phyloP scores from a whole-genome alignment of 1,140 invertebrate genomes.

The Popillia japonica region DNA sequence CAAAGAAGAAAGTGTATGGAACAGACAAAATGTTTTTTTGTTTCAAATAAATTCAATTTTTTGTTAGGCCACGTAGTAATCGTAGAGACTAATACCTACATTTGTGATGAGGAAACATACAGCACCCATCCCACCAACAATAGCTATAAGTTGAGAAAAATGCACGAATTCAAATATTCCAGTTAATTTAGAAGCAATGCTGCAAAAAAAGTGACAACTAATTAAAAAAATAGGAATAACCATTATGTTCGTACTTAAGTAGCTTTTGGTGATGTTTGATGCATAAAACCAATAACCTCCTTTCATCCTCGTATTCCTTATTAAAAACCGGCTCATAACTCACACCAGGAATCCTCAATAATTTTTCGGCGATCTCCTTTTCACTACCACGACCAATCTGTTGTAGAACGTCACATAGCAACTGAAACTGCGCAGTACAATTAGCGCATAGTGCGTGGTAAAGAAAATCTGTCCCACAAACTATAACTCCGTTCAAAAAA shows the following conservation, averaged over 20 bases:
- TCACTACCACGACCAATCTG: neutral
- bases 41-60: too few species aligned
- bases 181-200: neutral
- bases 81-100: too few species aligned
- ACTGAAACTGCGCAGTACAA: neutral
- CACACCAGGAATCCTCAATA: neutral
- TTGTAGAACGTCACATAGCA: neutral
- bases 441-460: neutral
- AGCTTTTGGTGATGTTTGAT: slow-evolving; percentile 8
- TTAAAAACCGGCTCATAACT: neutral
- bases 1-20: too few species aligned
- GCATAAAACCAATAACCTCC: neutral
- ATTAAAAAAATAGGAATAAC: neutral
- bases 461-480: neutral
- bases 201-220: neutral
- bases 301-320: neutral
- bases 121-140: neutral
- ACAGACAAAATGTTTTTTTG: too few species aligned
- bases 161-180: neutral
- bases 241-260: neutral
- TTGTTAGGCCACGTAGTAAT: too few species aligned
- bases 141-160: slow-evolving; percentile 2
- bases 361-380: neutral
- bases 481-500: neutral
- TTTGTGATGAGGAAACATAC: neutral